phyloP scores from a whole-genome alignment of 2,888 invertebrate species.

The Eilema caniola region DNA sequence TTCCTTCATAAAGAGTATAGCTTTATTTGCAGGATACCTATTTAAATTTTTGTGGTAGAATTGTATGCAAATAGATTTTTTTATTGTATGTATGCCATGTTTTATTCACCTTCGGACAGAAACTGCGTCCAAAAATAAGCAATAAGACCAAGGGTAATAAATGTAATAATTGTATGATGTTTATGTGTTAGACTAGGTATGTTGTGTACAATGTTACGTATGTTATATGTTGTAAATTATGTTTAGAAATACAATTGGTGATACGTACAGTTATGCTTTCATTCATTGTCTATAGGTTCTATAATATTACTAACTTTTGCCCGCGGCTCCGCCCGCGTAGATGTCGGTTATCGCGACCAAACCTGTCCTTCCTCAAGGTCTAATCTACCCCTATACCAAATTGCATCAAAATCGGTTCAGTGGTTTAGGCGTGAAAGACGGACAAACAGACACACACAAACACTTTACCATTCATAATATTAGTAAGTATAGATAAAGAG shows the following conservation, averaged over 20 bases:
- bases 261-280: slow-evolving; percentile 54
- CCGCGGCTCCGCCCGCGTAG: too few species aligned
- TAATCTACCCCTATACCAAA: too few species aligned
- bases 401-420: too few species aligned
- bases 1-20: neutral
- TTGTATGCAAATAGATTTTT: neutral
- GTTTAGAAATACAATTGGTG: slow-evolving; percentile 63
- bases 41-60: neutral
- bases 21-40: neutral
- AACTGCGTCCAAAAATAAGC: slow-evolving; percentile 43
- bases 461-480: too few species aligned
- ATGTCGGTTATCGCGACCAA: too few species aligned
- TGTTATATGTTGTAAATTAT: slow-evolving; percentile 61
- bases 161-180: slow-evolving; percentile 19
- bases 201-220: slow-evolving; percentile 55
- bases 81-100: slow-evolving; percentile 1
- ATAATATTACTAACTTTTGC: too few species aligned
- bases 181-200: slow-evolving; percentile 23
- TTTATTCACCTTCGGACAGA: slow-evolving; percentile 10
- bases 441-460: too few species aligned
- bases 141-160: slow-evolving; percentile 30
- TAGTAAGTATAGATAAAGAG: too few species aligned
- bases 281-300: slow-evolving; percentile 25
- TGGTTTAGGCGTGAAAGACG: too few species aligned
- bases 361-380: too few species aligned